Percentiles rank a stretch among this genome's conserved stretches.
phyloP scores from a whole-genome alignment of 2,113 vertebrate species.

The Solea senegalensis region DNA sequence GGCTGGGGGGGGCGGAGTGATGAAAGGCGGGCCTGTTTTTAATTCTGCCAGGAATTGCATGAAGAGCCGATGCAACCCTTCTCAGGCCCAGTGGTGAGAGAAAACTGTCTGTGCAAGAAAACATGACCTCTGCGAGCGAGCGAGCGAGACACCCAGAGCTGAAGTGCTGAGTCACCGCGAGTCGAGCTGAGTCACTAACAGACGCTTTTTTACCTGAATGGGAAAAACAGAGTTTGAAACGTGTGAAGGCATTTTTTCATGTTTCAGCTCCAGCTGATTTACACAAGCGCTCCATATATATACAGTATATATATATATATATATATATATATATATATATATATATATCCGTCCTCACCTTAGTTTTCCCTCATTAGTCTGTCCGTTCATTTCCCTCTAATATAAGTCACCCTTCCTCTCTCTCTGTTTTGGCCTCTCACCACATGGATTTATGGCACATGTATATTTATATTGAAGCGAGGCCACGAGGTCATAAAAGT shows the following conservation, averaged over 20 bases:
- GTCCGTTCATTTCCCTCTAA: conserved; percentile 16
- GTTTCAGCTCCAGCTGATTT: conserved; percentile 35
- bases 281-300: conserved; percentile 18
- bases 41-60: conserved; percentile 70
- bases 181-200: background rate
- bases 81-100: conserved; percentile 18
- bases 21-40: conserved; percentile 76
- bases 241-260: too few relatives aligned
- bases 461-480: conserved; percentile 73
- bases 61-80: conserved; percentile 40
- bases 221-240: too few relatives aligned
- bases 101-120: conserved; percentile 20
- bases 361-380: conserved; percentile 21
- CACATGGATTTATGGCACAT: conserved; percentile 63
- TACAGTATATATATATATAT: conserved; percentile 33
- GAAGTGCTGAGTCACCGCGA: conserved; percentile 16
- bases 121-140: background rate
- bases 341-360: conserved; percentile 33
- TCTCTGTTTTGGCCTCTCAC: conserved; percentile 49
- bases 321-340: conserved; percentile 29
- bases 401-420: conserved; percentile 16
- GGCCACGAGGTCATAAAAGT: conserved; percentile 71
- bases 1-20: conserved; percentile 44
- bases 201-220: too few relatives aligned
- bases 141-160: background rate